phyloP scores from a whole-genome alignment of 2,113 vertebrate species.

The Chamaetylas fuelleborni region DNA sequence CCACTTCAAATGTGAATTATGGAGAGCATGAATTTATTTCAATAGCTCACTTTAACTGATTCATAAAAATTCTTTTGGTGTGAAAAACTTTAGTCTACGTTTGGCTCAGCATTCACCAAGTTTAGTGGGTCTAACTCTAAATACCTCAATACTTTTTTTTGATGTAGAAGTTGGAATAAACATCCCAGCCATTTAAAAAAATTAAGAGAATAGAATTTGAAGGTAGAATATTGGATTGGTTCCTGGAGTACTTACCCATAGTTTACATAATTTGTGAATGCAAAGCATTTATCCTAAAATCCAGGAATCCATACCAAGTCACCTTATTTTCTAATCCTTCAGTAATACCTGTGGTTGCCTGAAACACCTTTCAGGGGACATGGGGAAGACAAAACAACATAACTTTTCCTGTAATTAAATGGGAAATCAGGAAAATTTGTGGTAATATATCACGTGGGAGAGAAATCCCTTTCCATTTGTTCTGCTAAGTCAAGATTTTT shows the following conservation, averaged over 20 bases:
- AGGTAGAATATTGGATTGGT: neutral
- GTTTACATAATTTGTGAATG: neutral
- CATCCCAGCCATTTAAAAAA: neutral
- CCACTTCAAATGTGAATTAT: neutral
- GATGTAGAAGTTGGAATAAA: neutral
- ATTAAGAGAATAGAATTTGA: neutral
- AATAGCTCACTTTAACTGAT: neutral
- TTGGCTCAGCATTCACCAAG: neutral
- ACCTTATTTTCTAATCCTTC: neutral
- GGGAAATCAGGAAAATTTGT: neutral
- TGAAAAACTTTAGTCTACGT: neutral
- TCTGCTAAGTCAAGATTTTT: neutral
- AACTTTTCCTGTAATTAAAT: neutral
- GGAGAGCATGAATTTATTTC: neutral
- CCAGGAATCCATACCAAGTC: neutral
- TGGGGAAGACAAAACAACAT: neutral
- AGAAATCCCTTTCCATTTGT: neutral
- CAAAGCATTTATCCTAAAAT: neutral
- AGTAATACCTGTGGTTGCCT: neutral
- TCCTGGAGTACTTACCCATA: neutral
- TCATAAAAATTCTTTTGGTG: neutral
- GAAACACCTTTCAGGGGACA: neutral
- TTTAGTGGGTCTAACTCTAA: neutral
- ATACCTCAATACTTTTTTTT: neutral
- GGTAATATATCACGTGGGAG: neutral